Evolutionary conservation across 2,113 vertebrate genomes (phyloP), one percentile per base, ranked within the genome.

Genomic region (human (Homo sapiens)): DNA sequence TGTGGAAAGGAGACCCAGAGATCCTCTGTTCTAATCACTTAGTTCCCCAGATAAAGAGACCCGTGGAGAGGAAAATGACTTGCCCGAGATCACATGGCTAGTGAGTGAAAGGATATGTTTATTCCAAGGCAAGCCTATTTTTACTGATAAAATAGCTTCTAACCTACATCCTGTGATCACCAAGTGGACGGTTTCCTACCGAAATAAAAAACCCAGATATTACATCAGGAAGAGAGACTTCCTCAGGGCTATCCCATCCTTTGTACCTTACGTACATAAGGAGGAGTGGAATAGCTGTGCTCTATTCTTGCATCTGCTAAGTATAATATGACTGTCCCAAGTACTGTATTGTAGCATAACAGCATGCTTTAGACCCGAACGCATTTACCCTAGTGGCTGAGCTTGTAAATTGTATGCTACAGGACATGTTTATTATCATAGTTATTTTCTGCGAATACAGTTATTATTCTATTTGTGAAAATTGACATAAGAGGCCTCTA

Each of bases 381-480:
- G 59, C 17, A 82, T 27, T 90, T 66, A 81, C 23, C 64, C 75
- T 68, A 55, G 61, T 48, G 83, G 32, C 61, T 45, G 55, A 70
- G 48, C 45, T 92, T 85, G 18, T 84, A 80, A 91, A 89, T 7
- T 57, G 10, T 82, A 82, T 72, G 68, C 25, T 88, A 86, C 30
- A 50, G 86, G 68, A 79, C 45, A 82, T 8, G 30, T 52, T 79
- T 83, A 66, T 88, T 87, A 90, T 79, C 48, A 30, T 43, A 68
- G 70, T 93, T 85, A 64, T 90, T 70, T 92, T 78, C 59, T 13
- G n/a, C 8, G 79, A 96, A 48, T 55, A 83, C 2, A 5, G 27
- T 5, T 94, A 25, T 76, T 79, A 96, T 88, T 88, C 81, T 94
- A 35, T 68, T 95, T 75, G 50, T 32, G 80, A 45, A 93, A 96